These are phyloP conservation scores for Zaprionus lineosus DNA, from an alignment of 2,888 invertebrate species.

Conservation along the genomic window DNA sequence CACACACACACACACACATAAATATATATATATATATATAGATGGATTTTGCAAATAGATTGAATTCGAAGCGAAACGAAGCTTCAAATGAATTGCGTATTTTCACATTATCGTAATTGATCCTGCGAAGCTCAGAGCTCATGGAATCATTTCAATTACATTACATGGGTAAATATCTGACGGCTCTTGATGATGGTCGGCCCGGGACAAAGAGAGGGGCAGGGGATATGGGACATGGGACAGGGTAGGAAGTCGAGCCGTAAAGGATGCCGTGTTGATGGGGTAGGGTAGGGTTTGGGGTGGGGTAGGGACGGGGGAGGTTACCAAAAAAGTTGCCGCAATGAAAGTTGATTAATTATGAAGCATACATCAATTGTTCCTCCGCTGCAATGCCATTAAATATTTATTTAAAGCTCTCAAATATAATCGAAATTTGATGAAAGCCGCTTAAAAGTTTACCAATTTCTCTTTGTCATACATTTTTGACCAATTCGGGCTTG, in stretches of 20 bases:
- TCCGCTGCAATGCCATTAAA: constrained; percentile 8
- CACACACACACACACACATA: background rate
- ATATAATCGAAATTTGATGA: constrained; percentile 21
- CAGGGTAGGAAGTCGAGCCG: too few species aligned
- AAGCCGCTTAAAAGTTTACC: constrained; percentile 2
- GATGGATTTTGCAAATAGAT: constrained; percentile 10
- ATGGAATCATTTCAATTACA: constrained; percentile 28
- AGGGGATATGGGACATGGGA: too few species aligned
- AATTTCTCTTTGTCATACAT: background rate
- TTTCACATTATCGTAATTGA: constrained; percentile 41
- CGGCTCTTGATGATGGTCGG: too few species aligned
- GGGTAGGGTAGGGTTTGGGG: too few species aligned
- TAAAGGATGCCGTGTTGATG: too few species aligned
- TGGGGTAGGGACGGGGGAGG: too few species aligned
- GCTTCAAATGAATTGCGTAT: background rate
- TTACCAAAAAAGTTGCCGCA: too few species aligned
- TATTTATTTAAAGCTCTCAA: constrained; percentile 26
- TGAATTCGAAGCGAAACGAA: too few species aligned
- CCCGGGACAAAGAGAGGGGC: too few species aligned
- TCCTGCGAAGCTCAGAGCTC: constrained; percentile 8
- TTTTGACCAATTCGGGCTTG: background rate
- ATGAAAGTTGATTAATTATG: constrained; percentile 25
- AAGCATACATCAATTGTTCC: constrained; percentile 17
- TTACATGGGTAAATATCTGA: constrained; percentile 12
- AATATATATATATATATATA: background rate